Evolutionary conservation across 2,888 invertebrate genomes (phyloP).

Genomic region (Tryphoninae sp.): DNA sequence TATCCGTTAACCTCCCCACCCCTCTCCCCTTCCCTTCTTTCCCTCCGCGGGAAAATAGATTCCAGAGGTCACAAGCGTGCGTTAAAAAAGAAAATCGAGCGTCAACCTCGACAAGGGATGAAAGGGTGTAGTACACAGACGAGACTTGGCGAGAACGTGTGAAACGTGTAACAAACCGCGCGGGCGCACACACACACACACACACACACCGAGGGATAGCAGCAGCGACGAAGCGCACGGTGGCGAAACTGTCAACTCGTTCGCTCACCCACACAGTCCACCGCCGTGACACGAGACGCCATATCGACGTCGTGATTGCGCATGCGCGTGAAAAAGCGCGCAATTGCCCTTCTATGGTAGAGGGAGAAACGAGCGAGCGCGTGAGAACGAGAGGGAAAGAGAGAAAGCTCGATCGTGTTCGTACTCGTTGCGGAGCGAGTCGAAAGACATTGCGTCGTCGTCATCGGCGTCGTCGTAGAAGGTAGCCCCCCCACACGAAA

Average conservation of each 20-base stretch:
- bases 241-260: conserved; percentile 21
- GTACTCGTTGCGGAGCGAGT: conserved; percentile 46
- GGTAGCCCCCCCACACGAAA: conserved; percentile 3
- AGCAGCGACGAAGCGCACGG: neutral
- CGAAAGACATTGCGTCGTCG: conserved; percentile 38
- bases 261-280: neutral
- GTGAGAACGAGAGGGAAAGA: conserved; percentile 49
- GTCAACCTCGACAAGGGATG: conserved; percentile 49
- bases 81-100: conserved; percentile 10
- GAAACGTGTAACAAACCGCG: conserved; percentile 4
- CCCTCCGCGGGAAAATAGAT: conserved; percentile 7
- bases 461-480: neutral
- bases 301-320: conserved; percentile 73
- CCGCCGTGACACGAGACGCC: conserved; percentile 30
- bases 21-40: neutral
- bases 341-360: conserved; percentile 69
- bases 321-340: conserved; percentile 78
- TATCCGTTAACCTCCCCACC: no score
- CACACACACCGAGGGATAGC: neutral
- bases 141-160: conserved; percentile 20
- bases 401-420: conserved; percentile 58
- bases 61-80: conserved; percentile 51
- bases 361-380: conserved; percentile 49
- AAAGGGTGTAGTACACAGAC: neutral
- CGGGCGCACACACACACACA: no score